Evolutionary conservation across 1,140 invertebrate genomes (phyloP), one percentile per base, ranked within the genome.

Genomic region (Radopholus similis): DNA sequence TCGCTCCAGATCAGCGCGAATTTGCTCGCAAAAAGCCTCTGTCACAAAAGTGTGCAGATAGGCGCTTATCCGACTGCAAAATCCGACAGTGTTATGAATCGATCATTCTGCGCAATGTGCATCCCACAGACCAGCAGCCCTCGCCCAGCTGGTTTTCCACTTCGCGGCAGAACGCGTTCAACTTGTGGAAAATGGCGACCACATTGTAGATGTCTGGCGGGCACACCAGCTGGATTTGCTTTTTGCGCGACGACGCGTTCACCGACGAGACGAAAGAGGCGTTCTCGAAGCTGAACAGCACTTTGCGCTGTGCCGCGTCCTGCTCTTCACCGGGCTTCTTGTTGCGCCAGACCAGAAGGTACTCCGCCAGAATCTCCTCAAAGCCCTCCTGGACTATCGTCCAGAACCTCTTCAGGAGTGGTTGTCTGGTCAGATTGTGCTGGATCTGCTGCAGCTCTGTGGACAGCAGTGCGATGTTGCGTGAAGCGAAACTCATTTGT

Each of bases 31-130:
- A 35, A 71, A 71, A 18, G 66, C 72, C 11, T 77, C 71, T 66
- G 78, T 75, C 13, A 81, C 78, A 56, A 81, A 77, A 11, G 67
- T 56, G 51, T 81, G 57, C 30, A 81, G 51, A 57, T 75, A 81
- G 13, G 23, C 58, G 21, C 66, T 63, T 9, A 77, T 56, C 21
- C 59, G 40, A 49, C 59, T 62, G 21, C 26, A 62, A 60, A 38
- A 13, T 35, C 4, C 35, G 11, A 57, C 18, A 57, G n/a, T 11
- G 0, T 38, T 21, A 4, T 58, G 8, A 58, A 15, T 38, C 28
- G 13, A 32, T 18, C 13, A 13, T 58, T 34, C 5, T 47, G 23
- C 42, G 5, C 1, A 15, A 8, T 47, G n/a, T 23, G 26, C 13
- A 47, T 18, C 6, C 44, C n/a, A 38, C 38, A 21, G 38, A 60